These are phyloP conservation scores for Xyrauchen texanus DNA, from an alignment of 2,113 vertebrate genomes.

Conservation along the genomic window DNA sequence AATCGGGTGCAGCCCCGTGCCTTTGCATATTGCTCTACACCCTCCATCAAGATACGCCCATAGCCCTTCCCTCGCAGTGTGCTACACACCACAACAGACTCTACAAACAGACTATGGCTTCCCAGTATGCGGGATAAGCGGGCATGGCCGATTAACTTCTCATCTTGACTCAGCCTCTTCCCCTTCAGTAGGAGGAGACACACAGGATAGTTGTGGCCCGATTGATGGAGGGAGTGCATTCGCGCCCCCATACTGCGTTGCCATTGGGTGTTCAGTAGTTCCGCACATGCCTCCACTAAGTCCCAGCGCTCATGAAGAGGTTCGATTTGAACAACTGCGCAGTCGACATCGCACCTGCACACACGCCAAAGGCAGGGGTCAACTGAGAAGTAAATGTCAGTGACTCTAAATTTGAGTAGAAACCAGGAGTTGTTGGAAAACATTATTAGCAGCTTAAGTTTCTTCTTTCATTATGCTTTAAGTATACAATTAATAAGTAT, in stretches of 20 bases:
- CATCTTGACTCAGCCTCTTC: neutral
- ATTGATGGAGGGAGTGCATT: conserved; percentile 84
- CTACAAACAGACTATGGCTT: conserved; percentile 81
- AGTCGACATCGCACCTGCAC: conserved; percentile 55
- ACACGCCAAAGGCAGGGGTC: conserved; percentile 43
- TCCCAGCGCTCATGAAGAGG: conserved; percentile 87
- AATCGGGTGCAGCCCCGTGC: conserved; percentile 77
- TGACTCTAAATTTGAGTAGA: neutral
- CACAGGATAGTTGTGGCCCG: conserved; percentile 83
- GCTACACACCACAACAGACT: conserved; percentile 87
- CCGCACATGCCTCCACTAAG: conserved; percentile 83
- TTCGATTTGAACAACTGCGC: conserved; percentile 65
- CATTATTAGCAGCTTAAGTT: too few relatives aligned
- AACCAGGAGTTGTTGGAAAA: too few relatives aligned
- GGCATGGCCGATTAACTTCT: conserved; percentile 83
- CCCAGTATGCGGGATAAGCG: conserved; percentile 82
- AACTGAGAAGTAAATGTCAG: conserved; percentile 11
- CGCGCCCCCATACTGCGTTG: conserved; percentile 83
- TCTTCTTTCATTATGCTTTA: too few relatives aligned
- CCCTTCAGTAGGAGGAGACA: conserved; percentile 81
- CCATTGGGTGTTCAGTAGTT: conserved; percentile 91
- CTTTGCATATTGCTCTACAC: conserved; percentile 80
- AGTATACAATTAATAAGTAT: too few relatives aligned
- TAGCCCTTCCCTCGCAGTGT: conserved; percentile 84
- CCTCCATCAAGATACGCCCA: conserved; percentile 87